Percentiles rank a stretch among this genome's conserved stretches.
Evolutionary conservation across 2,113 vertebrate genomes (phyloP).

Genomic region (Sprattus sprattus): DNA sequence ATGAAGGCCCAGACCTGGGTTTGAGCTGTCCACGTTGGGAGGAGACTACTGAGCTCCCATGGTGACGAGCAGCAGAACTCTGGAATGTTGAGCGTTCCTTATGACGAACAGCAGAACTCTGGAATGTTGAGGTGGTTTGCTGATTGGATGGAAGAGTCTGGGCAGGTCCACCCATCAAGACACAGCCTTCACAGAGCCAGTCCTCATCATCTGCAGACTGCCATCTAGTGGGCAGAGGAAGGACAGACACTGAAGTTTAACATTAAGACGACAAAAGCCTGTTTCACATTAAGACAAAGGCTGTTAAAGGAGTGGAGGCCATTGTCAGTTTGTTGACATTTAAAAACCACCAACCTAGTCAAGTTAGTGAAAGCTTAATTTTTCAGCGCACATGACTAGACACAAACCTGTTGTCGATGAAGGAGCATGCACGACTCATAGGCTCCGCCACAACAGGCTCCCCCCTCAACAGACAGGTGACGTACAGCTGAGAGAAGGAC

Average conservation of each 20-base stretch:
- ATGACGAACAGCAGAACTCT: background rate
- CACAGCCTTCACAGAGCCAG: constrained; percentile 28
- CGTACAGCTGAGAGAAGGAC: constrained; percentile 56
- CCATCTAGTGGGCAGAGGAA: constrained; percentile 30
- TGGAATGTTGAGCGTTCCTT: background rate
- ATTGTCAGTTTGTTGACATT: no score
- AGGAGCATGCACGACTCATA: constrained; percentile 65
- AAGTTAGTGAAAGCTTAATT: no score
- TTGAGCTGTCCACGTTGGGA: no score
- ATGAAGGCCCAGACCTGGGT: no score
- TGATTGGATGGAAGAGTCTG: background rate
- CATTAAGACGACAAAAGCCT: no score
- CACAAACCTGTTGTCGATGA: constrained; percentile 30
- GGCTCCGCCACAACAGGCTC: background rate
- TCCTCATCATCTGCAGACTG: constrained; percentile 36
- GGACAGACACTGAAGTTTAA: background rate
- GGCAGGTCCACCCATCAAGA: background rate
- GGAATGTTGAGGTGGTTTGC: background rate
- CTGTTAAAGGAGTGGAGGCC: no score
- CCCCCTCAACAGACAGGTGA: constrained; percentile 67
- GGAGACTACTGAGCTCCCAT: no score
- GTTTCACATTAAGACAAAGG: no score
- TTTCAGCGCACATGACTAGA: background rate
- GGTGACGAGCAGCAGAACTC: no score
- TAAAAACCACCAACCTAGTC: no score